Evolutionary conservation across 2,888 invertebrate genomes (phyloP).

Genomic region (Synanthedon andrenaeformis): DNA sequence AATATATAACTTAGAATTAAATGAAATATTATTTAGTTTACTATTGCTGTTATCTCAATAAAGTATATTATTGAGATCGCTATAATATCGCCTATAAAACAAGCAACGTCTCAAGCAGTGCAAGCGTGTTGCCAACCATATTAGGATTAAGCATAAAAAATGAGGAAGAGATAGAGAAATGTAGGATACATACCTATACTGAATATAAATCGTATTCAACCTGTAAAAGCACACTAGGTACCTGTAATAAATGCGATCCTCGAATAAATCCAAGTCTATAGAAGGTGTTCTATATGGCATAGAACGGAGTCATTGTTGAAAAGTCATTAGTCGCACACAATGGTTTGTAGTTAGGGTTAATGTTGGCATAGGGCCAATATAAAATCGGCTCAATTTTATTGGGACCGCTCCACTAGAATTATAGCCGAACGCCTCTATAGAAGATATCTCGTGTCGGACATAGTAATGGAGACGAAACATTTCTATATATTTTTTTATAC

Average conservation of each 20-base stretch:
- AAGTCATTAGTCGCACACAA: conserved; percentile 40
- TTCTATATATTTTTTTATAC: neutral
- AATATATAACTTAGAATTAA: too few relatives aligned
- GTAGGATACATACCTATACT: too few relatives aligned
- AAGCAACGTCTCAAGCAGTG: too few relatives aligned
- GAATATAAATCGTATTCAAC: too few relatives aligned
- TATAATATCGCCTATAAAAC: too few relatives aligned
- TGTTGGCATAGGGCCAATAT: conserved; percentile 31
- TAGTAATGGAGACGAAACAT: conserved; percentile 11
- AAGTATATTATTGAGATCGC: too few relatives aligned
- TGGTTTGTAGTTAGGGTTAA: conserved; percentile 21
- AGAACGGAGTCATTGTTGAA: conserved; percentile 21
- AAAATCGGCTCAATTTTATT: conserved; percentile 41
- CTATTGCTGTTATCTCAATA: too few relatives aligned
- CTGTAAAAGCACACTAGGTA: too few relatives aligned
- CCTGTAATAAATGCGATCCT: neutral
- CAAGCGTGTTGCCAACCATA: too few relatives aligned
- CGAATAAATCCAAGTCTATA: neutral
- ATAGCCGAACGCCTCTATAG: conserved; percentile 24
- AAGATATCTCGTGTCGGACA: conserved; percentile 12
- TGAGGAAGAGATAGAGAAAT: too few relatives aligned
- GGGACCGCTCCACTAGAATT: conserved; percentile 35
- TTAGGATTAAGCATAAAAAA: too few relatives aligned
- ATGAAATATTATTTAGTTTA: too few relatives aligned
- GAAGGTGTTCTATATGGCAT: neutral